Base-by-base conservation (phyloP, 2,888 invertebrate genomes). In the Drosophila nigritarsus region DNA sequence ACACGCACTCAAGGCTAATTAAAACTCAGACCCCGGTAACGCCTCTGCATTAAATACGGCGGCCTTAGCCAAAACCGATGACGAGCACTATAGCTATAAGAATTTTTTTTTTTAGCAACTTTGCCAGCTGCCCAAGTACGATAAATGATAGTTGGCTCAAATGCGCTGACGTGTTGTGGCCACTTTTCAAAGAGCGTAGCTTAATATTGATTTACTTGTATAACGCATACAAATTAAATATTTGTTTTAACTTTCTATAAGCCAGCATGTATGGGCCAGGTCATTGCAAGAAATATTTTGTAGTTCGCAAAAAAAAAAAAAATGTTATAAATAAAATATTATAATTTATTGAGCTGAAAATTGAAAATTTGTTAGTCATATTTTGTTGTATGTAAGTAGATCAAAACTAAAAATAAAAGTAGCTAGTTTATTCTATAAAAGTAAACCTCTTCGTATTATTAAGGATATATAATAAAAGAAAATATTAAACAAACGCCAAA, bases 1-100 rank as follows among this genome's bases (percentile, higher is more conserved):
- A 74, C 89, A 89, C 85, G 85, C 85, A 89, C 89, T 86, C 87
- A 84, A 83, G 82, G 79, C 85, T 86, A 86, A 86, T 86, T 86
- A 86, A 86, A 89, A 84, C 81, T 69, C 84, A 68, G 73, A 68
- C 84, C 63, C 53, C 42, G 82, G 73, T 78, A 79, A 85, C 73
- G 87, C 86, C 84, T 80, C 66, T 27, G 67, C 56, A 53, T 54
- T 49, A 69, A 69, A 69, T 53, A 48, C 20, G 36, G 18, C 24
- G 27, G 36, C 51, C 24, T 49, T 27, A 53, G 24, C 45, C 36
- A 50, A 32, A 55, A 54, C 71, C 48, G 67, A 73, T 76, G 77
- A 70, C 66, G 66, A 63, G 34, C 48, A 40, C 56, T 65, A 49
- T n/a, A 29, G n/a, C 56, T 58, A 49, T 24, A 29, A 11, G 30